A percentile compares a stretch with the other conserved stretches of the same genome.
Evolutionary conservation across 2,113 vertebrate genomes (phyloP).

Genomic region (Hippocampus mohnikei): DNA sequence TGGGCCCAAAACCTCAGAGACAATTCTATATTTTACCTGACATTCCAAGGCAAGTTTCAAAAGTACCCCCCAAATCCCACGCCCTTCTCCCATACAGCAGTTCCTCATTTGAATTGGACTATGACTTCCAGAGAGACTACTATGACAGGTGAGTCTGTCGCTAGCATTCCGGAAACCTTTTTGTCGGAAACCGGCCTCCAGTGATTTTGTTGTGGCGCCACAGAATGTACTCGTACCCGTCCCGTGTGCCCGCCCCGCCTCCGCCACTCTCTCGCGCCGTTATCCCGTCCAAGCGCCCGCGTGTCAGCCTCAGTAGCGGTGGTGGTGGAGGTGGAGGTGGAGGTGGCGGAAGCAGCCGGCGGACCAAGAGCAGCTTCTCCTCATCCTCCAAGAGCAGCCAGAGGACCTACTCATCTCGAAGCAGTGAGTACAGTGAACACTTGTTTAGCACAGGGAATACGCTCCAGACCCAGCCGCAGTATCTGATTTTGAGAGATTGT

Average conservation of each 20-base stretch:
- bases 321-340: conserved; percentile 40
- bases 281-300: conserved; percentile 83
- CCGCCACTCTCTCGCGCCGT: conserved; percentile 82
- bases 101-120: conserved; percentile 84
- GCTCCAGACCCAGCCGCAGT: neutral
- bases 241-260: conserved; percentile 76
- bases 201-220: neutral
- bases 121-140: conserved; percentile 87
- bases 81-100: conserved; percentile 59
- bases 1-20: neutral
- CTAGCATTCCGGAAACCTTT: neutral
- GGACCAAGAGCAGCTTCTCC: conserved; percentile 84
- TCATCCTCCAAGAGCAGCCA: conserved; percentile 84
- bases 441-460: neutral
- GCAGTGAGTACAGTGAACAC: conserved; percentile 49
- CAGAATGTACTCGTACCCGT: conserved; percentile 84
- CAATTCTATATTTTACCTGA: neutral
- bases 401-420: conserved; percentile 76
- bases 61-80: neutral
- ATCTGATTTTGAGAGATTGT: neutral
- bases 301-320: conserved; percentile 78
- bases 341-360: conserved; percentile 77
- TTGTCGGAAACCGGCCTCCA: neutral
- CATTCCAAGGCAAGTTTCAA: neutral
- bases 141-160: conserved; percentile 79